Conservation (phyloP, 1,140 invertebrate genomes). For the Orchestia grillus region DNA sequence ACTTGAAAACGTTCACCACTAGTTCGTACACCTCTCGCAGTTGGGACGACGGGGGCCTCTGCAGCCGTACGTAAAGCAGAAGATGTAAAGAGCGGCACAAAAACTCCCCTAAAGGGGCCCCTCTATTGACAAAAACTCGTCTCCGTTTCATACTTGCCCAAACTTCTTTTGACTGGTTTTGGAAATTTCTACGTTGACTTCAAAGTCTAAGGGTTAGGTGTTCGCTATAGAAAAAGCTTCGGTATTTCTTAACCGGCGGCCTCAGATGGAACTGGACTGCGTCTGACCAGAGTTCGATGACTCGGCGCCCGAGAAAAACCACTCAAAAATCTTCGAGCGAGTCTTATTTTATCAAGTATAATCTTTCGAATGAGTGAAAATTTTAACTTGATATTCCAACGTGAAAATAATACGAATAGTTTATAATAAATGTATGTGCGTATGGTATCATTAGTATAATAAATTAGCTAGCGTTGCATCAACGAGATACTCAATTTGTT, state of each 20-base stretch:
- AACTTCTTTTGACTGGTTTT: conserved; percentile 9
- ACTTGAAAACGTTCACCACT: background rate
- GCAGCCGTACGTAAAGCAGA: background rate
- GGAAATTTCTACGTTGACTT: background rate
- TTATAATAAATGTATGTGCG: background rate
- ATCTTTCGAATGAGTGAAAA: background rate
- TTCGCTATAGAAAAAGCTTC: background rate
- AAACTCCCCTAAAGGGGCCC: background rate
- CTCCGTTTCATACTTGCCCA: background rate
- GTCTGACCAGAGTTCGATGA: background rate
- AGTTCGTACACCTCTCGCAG: background rate
- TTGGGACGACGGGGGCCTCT: background rate
- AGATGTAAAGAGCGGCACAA: background rate
- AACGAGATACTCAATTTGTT: background rate
- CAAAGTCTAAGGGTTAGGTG: background rate
- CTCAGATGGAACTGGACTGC: background rate
- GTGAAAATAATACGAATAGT: background rate
- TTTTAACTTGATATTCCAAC: background rate
- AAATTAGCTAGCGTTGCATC: background rate
- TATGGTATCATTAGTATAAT: background rate
- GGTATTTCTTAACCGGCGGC: background rate
- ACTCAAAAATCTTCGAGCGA: background rate
- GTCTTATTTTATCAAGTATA: background rate
- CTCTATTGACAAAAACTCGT: conserved; percentile 1
- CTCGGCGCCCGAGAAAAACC: background rate